phyloP scores from a whole-genome alignment of 1,140 invertebrate species.

The Oscheius sp. region DNA sequence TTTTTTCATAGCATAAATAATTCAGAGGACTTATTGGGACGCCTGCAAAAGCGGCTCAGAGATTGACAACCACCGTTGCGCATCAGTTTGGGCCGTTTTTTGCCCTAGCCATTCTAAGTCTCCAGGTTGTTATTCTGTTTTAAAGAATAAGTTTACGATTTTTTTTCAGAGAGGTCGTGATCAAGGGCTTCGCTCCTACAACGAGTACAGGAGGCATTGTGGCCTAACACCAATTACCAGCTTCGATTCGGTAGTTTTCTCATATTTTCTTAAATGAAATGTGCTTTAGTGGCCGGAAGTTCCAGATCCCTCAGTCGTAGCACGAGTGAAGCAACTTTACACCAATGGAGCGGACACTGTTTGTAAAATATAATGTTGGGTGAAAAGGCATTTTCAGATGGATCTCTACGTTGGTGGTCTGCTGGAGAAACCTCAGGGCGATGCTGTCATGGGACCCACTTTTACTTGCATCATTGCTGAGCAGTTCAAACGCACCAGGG shows the following conservation, averaged over 20 bases:
- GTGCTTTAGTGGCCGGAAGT: conserved; percentile 35
- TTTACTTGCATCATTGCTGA: conserved; percentile 91
- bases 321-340: conserved; percentile 33
- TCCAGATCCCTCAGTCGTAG: conserved; percentile 17
- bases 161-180: conserved; percentile 74
- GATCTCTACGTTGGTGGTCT: conserved; percentile 80
- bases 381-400: conserved; percentile 61
- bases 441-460: conserved; percentile 84
- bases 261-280: neutral
- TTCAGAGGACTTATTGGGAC: conserved; percentile 37
- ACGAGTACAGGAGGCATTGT: conserved; percentile 76
- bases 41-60: conserved; percentile 29
- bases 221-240: conserved; percentile 69
- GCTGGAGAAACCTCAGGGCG: conserved; percentile 72
- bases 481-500: conserved; percentile 79
- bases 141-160: too few relatives aligned
- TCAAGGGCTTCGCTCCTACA: conserved; percentile 77
- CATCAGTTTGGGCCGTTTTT: conserved; percentile 40
- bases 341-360: conserved; percentile 63
- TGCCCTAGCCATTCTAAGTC: too few relatives aligned
- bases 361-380: conserved; percentile 61
- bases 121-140: too few relatives aligned
- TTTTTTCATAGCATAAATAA: neutral
- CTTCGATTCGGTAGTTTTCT: conserved; percentile 24
- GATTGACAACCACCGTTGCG: conserved; percentile 41